These are phyloP conservation scores for Megaleporinus macrocephalus DNA, from an alignment of 2,113 vertebrate genomes.

Conservation along the genomic window DNA sequence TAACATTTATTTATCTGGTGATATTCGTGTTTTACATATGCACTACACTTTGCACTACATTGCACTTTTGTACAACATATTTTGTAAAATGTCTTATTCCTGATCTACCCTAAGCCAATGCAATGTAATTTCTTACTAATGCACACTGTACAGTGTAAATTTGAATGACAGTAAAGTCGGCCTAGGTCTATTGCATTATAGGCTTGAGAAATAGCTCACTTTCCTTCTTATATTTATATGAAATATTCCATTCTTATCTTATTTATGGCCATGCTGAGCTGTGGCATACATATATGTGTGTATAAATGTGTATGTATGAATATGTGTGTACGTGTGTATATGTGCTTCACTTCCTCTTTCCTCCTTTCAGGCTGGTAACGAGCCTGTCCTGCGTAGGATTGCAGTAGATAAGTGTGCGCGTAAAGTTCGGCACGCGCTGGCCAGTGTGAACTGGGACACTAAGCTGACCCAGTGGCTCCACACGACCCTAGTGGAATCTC, in stretches of 20 bases:
- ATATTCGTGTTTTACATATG: too few relatives aligned
- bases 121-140: too few relatives aligned
- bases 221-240: neutral
- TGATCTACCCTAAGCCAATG: too few relatives aligned
- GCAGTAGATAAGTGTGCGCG: conserved; percentile 96
- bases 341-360: neutral
- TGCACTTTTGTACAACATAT: too few relatives aligned
- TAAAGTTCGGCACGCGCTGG: conserved; percentile 91
- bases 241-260: neutral
- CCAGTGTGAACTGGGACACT: conserved; percentile 92
- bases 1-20: too few relatives aligned
- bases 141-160: too few relatives aligned
- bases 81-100: too few relatives aligned
- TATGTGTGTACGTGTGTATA: too few relatives aligned
- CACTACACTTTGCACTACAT: too few relatives aligned
- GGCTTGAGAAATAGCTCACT: neutral
- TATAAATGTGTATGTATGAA: too few relatives aligned
- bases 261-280: neutral
- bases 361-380: conserved; percentile 84
- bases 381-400: conserved; percentile 90
- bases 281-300: neutral
- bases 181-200: too few relatives aligned
- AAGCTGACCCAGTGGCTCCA: conserved; percentile 97
- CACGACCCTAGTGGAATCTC: conserved; percentile 89
- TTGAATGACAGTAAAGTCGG: too few relatives aligned